Conservation (phyloP, 2,888 invertebrate genomes). For the Schrankia costaestrigalis region DNA sequence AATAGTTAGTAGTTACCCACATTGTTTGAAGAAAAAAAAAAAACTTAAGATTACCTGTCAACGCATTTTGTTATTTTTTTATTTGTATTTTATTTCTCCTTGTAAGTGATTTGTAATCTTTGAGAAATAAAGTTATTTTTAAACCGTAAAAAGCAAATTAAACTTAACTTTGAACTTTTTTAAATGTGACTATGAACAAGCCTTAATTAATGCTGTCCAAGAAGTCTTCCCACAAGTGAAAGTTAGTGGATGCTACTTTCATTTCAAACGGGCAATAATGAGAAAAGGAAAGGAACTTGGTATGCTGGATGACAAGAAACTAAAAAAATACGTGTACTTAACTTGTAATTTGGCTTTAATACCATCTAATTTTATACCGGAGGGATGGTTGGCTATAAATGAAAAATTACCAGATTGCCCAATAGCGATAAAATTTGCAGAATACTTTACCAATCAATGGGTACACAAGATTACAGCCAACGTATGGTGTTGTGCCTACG, state of each 20-base stretch:
- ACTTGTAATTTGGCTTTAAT: conserved; percentile 2
- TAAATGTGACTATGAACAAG: conserved; percentile 1
- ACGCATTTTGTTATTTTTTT: too few species aligned
- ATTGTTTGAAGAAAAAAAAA: too few species aligned
- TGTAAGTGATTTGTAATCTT: too few species aligned
- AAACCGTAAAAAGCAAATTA: too few species aligned
- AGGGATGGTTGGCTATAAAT: conserved; percentile 1
- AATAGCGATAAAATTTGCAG: conserved; percentile 1
- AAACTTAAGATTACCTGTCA: too few species aligned
- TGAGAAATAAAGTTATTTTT: too few species aligned
- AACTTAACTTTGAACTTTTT: conserved; percentile 1
- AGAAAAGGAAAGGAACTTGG: conserved; percentile 2
- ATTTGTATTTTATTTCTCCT: too few species aligned
- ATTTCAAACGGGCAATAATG: conserved; percentile 1
- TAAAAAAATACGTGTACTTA: conserved; percentile 1
- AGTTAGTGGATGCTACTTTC: conserved; percentile 2
- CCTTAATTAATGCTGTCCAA: conserved; percentile 2
- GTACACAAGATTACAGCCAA: conserved; percentile 1
- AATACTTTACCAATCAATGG: conserved; percentile 2
- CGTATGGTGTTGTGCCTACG: conserved; percentile 1
- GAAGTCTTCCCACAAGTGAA: conserved; percentile 1
- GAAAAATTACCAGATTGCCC: conserved; percentile 1
- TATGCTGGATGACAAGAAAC: conserved; percentile 1
- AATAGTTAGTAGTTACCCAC: too few species aligned
- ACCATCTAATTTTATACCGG: conserved; percentile 1